Evolutionary conservation across 1,140 invertebrate genomes (phyloP), one percentile per base, ranked within the genome.

Genomic region (Mamestra configurata): DNA sequence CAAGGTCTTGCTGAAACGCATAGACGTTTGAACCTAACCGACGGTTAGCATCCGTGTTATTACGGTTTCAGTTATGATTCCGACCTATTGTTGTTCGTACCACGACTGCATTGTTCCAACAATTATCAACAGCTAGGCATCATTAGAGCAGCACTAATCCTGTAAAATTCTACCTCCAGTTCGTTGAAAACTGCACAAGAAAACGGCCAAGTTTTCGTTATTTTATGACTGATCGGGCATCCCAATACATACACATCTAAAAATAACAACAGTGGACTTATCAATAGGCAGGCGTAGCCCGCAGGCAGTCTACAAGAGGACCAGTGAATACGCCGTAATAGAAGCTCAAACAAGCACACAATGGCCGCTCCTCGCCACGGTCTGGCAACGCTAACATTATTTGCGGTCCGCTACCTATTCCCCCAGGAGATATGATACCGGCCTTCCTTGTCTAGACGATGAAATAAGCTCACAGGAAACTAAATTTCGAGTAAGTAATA

Each of bases 371-470:
- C 51, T 76, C 87, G 88, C 77, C 78, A 92, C 87, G 88, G 85
- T 90, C 89, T 89, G 85, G 79, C 84, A 79, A 83, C 83, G 81
- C 85, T 89, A 92, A 92, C 90, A 90, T 88, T 86, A 92, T 94
- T 94, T 93, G 90, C 91, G 90, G 89, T 90, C 88, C 86, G 87
- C 90, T 89, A 90, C 89, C 89, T 87, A 89, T 90, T 83, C 89
- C 88, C 82, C 87, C 85, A 79, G 66, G 88, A 86, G 87, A 87
- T 78, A 86, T 75, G 76, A 88, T 85, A 88, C 84, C 79, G 76
- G 77, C 82, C 86, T 86, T 90, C 83, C 88, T 87, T 70, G 90
- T 90, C 89, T 90, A 91, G 89, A 92, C 88, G 75, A 88, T 87
- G 61, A 86, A 86, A 84, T 87, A 82, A 77, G 10, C 31, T 49